Base-by-base conservation (phyloP, 1,140 invertebrate species). In the Panagrolaimus sp. region DNA sequence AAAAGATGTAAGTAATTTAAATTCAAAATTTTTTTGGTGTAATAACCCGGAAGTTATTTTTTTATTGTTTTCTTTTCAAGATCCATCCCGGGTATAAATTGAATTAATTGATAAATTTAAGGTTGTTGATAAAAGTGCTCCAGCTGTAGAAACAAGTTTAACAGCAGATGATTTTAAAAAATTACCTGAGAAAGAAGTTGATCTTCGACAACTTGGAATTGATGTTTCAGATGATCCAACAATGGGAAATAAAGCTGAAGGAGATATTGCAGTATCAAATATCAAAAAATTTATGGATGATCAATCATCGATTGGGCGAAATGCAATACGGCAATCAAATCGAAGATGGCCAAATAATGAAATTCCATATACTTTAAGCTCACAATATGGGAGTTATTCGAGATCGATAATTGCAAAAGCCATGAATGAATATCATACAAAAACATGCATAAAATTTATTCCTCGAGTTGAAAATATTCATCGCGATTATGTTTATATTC, bases 291-390 rank as follows among this genome's bases (percentile, higher is more conserved):
- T 77, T 65, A 78, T 79, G 62, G 74, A 80, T 21, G 72, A 72
- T 15, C 66, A 71, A 47, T 46, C 63, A 21, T 67, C 65, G 10
- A 47, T 81, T 45, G 74, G 70, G 26, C 64, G 76, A 21, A 81
- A 83, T 72, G 78, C 77, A 1, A 83, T 82, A 55, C 55, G 73
- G 43, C 80, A 83, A 38, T 44, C 63, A 12, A 82, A 82, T 62
- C 52, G 79, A 71, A 74, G 71, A 63, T 81, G 79, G 79, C 80
- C 79, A 21, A 76, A 76, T 63, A 79, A 75, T 58, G 82, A 83
- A 70, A 82, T 82, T 44, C 80, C 80, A 7, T 82, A 82, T 65
- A 75, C 82, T 9, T 43, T 82, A 10, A 80, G 77, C 24, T 69
- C 75, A 2, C 77, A 83, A 72, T 82, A 82, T 64, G 80, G 80